Base-by-base conservation (phyloP, 2,113 vertebrate species). In the Burhinus bistriatus region DNA sequence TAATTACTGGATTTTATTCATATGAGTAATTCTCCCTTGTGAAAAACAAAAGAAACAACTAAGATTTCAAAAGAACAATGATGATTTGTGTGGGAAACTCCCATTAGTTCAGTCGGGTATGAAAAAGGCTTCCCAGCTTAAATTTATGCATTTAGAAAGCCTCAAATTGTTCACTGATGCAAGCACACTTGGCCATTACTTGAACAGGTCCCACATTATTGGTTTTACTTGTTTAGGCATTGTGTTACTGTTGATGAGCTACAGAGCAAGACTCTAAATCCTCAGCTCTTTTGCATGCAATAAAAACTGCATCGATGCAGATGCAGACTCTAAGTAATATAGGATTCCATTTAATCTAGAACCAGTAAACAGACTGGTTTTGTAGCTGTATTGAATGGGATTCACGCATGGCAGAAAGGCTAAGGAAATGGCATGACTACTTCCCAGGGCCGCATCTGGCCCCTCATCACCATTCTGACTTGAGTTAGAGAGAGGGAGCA, bases 41-140 rank as follows among this genome's bases (percentile, higher is more conserved):
- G 61, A 88, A 89, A 97, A 96, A 97, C 89, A 98, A 97, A 97
- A 94, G 93, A 61, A 93, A 89, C 90, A 97, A 94, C 83, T 81
- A 95, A 95, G 95, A 93, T 94, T 97, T 96, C 91, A 93, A 90
- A 90, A 94, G 88, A 96, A 96, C 90, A 96, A 96, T 95, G 92
- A 83, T 76, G 79, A 97, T 93, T 93, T 76, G 84, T 93, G 89
- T 90, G 95, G 90, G 88, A 94, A 96, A 91, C 89, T 93, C 83
- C 87, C 81, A 93, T 96, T 90, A 97, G 85, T 77, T 96, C 91
- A 93, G 26, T 81, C 38, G 55, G n/a, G 64, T 95, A 91, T 92
- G 73, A 86, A 83, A n/a, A 93, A 85, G 72, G 49, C 52, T 88
- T 77, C 72, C 52, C 65, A 77, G 91, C 27, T 76, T 65, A 80